Conservation (phyloP, 1,140 invertebrate species). For the Hyphantria cunea region DNA sequence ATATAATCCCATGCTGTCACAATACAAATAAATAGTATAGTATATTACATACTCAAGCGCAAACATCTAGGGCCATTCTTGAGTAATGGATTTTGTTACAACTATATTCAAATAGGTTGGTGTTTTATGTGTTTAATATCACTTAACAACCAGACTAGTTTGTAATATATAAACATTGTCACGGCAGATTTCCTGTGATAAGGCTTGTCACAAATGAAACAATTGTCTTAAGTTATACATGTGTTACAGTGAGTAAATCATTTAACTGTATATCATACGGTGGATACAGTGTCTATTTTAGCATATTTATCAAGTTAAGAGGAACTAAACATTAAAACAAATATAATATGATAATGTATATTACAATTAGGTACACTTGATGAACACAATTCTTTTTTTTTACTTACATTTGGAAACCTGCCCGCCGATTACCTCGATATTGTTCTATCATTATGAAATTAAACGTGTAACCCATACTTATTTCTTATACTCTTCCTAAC, state of each 20-base stretch:
- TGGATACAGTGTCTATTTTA: conserved; percentile 32
- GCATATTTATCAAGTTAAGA: conserved; percentile 27
- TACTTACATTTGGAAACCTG: conserved; percentile 60
- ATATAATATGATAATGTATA: conserved; percentile 37
- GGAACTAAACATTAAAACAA: conserved; percentile 42
- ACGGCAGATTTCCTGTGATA: conserved; percentile 58
- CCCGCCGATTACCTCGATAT: conserved; percentile 57
- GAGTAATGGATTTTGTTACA: conserved; percentile 57
- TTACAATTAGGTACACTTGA: conserved; percentile 31
- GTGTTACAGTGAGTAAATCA: conserved; percentile 27
- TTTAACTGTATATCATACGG: conserved; percentile 29
- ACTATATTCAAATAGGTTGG: conserved; percentile 66
- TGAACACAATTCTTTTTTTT: conserved; percentile 33
- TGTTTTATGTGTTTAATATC: conserved; percentile 49
- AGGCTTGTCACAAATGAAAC: conserved; percentile 27
- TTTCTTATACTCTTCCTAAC: conserved; percentile 73
- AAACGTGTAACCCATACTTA: conserved; percentile 72
- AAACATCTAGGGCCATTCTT: conserved; percentile 69
- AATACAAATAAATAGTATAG: conserved; percentile 77
- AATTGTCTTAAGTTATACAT: conserved; percentile 24
- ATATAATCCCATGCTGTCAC: conserved; percentile 59
- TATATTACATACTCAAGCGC: conserved; percentile 76
- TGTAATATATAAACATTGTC: conserved; percentile 40
- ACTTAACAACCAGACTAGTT: conserved; percentile 46
- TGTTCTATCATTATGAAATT: conserved; percentile 58